Evolutionary conservation across 1,140 invertebrate genomes (phyloP).

Genomic region (Apocrypta bakeri): DNA sequence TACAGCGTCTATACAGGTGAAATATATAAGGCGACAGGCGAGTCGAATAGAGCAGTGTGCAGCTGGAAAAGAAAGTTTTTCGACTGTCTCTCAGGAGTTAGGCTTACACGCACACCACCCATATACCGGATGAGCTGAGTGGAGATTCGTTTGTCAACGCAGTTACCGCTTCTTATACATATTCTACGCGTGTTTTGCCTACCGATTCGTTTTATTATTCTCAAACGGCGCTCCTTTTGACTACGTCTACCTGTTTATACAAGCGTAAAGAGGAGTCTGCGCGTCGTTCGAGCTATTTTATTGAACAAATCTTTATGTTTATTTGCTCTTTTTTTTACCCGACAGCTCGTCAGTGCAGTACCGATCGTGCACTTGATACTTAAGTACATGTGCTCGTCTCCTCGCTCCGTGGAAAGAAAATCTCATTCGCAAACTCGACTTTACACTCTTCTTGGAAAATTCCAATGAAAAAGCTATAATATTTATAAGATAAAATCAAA

Average conservation of each 20-base stretch:
- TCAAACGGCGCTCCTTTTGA: constrained; percentile 42
- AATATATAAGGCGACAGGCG: not conserved
- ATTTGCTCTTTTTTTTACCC: too few relatives aligned
- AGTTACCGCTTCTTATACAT: constrained; percentile 53
- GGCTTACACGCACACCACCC: too few relatives aligned
- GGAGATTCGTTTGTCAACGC: constrained; percentile 20
- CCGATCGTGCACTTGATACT: too few relatives aligned
- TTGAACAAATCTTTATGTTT: not conserved
- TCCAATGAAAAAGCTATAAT: not conserved
- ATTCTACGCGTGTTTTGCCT: constrained; percentile 62
- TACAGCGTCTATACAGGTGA: too few relatives aligned
- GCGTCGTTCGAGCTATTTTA: not conserved
- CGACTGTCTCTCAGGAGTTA: not conserved
- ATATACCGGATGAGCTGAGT: constrained; percentile 5
- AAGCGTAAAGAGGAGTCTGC: not conserved
- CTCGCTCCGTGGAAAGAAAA: too few relatives aligned
- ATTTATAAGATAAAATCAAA: constrained; percentile 47
- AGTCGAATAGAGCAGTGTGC: not conserved
- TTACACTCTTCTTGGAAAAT: not conserved
- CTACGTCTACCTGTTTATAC: too few relatives aligned
- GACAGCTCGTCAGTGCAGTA: too few relatives aligned
- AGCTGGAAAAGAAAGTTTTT: constrained; percentile 17
- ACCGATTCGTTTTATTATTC: constrained; percentile 61
- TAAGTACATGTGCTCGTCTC: too few relatives aligned
- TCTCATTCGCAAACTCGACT: too few relatives aligned